Evolutionary conservation across 2,113 vertebrate species (phyloP).

Genomic region (Candoia aspera): DNA sequence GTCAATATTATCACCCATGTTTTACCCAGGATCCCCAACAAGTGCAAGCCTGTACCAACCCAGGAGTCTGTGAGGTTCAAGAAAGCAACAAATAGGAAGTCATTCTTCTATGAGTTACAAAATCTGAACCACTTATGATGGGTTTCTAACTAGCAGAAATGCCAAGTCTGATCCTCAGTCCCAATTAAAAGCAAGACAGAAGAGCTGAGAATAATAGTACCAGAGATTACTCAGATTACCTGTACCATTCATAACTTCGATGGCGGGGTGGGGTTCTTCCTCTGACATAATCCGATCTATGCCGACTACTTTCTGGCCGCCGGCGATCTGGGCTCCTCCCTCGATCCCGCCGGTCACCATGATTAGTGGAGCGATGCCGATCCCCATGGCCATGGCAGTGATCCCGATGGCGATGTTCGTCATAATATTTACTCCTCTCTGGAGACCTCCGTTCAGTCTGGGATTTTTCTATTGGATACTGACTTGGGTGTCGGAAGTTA

Average conservation of each 20-base stretch:
- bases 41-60: neutral
- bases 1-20: neutral
- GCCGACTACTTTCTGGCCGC: slow-evolving; percentile 78
- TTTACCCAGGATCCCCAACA: neutral
- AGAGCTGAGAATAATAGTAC: too few relatives aligned
- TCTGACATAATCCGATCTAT: slow-evolving; percentile 84
- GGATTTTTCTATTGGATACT: slow-evolving; percentile 82
- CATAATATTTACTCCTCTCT: slow-evolving; percentile 83
- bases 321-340: slow-evolving; percentile 86
- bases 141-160: neutral
- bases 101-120: neutral
- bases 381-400: slow-evolving; percentile 79
- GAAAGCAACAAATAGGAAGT: neutral
- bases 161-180: neutral
- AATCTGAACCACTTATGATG: neutral
- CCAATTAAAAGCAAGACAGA: neutral
- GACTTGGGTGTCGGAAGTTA: slow-evolving; percentile 77
- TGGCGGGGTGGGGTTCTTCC: slow-evolving; percentile 82
- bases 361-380: slow-evolving; percentile 78
- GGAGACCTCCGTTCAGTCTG: slow-evolving; percentile 79
- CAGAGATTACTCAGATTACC: slow-evolving; percentile 65
- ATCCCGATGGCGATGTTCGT: slow-evolving; percentile 83
- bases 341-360: slow-evolving; percentile 82
- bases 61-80: neutral
- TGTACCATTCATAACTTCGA: slow-evolving; percentile 88